Percentiles rank a stretch among this genome's conserved stretches.
Conservation (phyloP, 2,797 vertebrate species). For the Amniataba percoides region DNA sequence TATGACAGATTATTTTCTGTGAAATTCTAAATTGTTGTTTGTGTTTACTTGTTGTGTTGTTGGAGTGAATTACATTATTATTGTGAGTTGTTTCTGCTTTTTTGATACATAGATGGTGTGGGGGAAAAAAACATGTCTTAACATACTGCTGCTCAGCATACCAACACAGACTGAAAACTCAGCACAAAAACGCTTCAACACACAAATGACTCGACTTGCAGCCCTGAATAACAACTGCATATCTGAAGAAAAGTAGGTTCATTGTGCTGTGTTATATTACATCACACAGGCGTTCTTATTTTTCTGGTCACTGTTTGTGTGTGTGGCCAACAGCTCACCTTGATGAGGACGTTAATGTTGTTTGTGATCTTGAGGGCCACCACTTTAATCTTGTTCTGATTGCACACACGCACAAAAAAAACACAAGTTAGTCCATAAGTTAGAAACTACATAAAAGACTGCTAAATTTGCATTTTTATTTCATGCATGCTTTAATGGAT, state of each 20-base stretch:
- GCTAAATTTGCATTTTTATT: too few species aligned
- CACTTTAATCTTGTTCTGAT: constrained; percentile 99
- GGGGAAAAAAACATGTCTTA: background rate
- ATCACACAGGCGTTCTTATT: background rate
- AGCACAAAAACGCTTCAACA: background rate
- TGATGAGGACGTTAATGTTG: constrained; percentile 99
- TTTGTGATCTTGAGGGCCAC: constrained; percentile 99
- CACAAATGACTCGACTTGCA: background rate
- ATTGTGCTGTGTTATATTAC: background rate
- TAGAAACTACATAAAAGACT: background rate
- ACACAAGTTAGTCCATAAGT: constrained; percentile 10
- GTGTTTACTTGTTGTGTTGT: background rate
- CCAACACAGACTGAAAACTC: background rate
- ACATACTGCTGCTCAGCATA: background rate
- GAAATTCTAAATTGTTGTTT: too few species aligned
- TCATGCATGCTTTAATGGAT: background rate
- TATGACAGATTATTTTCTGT: background rate
- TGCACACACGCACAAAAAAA: constrained; percentile 40
- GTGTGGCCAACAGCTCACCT: constrained; percentile 81
- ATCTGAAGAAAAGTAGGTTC: background rate
- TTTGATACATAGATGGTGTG: background rate
- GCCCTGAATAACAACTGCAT: background rate
- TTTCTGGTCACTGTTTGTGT: background rate
- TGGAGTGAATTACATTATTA: background rate
- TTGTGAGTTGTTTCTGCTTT: background rate